A percentile compares a stretch with the other conserved stretches of the same genome.
Conservation (phyloP, 2,888 invertebrate genomes). For the Mesochorus sp. region DNA sequence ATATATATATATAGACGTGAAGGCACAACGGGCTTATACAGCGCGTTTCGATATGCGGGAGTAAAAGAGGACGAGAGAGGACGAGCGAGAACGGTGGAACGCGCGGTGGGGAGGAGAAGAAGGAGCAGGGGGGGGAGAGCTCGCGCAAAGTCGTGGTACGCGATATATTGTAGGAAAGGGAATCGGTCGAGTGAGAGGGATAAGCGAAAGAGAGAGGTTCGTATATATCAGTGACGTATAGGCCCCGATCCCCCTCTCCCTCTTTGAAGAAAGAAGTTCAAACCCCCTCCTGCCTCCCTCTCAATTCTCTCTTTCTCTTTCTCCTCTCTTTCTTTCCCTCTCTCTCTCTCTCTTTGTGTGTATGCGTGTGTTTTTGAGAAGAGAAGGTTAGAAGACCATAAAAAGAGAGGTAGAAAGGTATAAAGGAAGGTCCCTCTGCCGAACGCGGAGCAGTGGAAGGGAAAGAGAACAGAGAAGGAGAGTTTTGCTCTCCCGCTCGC, state of each 20-base stretch:
- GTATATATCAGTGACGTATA: conserved; percentile 19
- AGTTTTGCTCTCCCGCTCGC: conserved; percentile 67
- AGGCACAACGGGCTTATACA: neutral
- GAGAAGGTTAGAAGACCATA: conserved; percentile 44
- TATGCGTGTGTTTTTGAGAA: neutral
- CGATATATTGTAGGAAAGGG: conserved; percentile 54
- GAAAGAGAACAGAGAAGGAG: conserved; percentile 56
- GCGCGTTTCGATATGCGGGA: conserved; percentile 39
- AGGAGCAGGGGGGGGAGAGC: conserved; percentile 9
- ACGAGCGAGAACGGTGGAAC: no score
- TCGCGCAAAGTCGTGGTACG: conserved; percentile 1
- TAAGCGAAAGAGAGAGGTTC: conserved; percentile 40
- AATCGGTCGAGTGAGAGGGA: conserved; percentile 44
- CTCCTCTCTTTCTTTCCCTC: no score
- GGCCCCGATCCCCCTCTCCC: no score
- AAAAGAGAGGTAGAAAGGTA: conserved; percentile 41
- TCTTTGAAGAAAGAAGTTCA: no score
- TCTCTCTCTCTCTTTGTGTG: neutral
- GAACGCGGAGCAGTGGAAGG: conserved; percentile 52
- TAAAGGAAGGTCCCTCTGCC: neutral
- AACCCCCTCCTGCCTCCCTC: no score
- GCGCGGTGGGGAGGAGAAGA: neutral
- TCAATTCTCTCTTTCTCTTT: no score
- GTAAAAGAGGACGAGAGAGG: conserved; percentile 58
- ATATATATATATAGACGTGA: no score